phyloP scores from a whole-genome alignment of 1,140 invertebrate genomes.

The Drosophila lini region DNA sequence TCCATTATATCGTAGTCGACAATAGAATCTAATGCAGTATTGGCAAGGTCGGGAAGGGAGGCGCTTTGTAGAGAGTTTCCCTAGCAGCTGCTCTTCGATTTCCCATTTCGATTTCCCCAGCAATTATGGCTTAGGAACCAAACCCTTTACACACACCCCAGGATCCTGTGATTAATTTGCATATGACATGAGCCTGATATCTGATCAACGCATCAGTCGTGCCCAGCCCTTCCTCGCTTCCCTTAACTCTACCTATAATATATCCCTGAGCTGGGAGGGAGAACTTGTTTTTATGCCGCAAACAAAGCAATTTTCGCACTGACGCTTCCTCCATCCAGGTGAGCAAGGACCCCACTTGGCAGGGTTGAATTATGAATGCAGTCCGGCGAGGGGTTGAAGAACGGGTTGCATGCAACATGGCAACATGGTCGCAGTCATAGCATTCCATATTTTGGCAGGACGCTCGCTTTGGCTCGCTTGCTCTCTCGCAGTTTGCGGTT shows the following conservation, averaged over 20 bases:
- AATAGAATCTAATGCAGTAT: conserved; percentile 29
- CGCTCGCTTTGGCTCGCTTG: conserved; percentile 13
- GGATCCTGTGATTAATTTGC: conserved; percentile 71
- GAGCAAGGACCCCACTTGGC: conserved; percentile 13
- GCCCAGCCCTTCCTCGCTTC: neutral
- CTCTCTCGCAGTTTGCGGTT: conserved; percentile 40
- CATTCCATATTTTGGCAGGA: conserved; percentile 45
- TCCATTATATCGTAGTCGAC: conserved; percentile 25
- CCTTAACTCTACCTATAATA: neutral
- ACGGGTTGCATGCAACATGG: conserved; percentile 52
- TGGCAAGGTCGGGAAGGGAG: conserved; percentile 31
- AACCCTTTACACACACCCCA: conserved; percentile 28
- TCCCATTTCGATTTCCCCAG: conserved; percentile 31
- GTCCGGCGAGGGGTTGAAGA: conserved; percentile 37
- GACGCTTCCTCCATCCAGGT: conserved; percentile 55
- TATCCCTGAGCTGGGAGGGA: conserved; percentile 1
- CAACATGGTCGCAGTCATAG: conserved; percentile 17
- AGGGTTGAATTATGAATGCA: conserved; percentile 59
- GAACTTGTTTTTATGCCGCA: conserved; percentile 74
- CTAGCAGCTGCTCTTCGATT: conserved; percentile 55
- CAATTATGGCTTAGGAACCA: conserved; percentile 35
- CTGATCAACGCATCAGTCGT: conserved; percentile 74
- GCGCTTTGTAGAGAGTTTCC: conserved; percentile 1
- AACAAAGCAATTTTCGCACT: conserved; percentile 81
- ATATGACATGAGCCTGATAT: conserved; percentile 68